These are phyloP conservation scores for Drosophila albomicans DNA, from an alignment of 1,140 invertebrate species.

Conservation along the genomic window DNA sequence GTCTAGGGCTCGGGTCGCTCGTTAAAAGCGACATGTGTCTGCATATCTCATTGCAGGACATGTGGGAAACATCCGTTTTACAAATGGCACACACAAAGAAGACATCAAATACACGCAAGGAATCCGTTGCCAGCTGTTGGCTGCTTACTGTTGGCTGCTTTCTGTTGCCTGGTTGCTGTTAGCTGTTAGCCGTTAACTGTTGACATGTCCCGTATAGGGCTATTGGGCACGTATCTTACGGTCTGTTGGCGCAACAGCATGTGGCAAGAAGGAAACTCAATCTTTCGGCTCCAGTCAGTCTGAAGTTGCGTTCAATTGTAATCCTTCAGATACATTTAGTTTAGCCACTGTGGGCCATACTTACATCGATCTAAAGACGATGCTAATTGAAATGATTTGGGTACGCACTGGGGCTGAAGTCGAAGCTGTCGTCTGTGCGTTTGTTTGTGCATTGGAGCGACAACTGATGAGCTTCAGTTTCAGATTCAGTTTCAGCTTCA, in stretches of 20 bases:
- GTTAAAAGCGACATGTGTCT: slow-evolving; percentile 64
- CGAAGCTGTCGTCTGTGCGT: slow-evolving; percentile 21
- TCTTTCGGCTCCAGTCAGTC: slow-evolving; percentile 22
- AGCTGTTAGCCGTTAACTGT: slow-evolving; percentile 31
- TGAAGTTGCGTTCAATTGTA: slow-evolving; percentile 40
- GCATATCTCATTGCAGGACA: slow-evolving; percentile 60
- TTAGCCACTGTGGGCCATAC: slow-evolving; percentile 16
- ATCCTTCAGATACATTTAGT: slow-evolving; percentile 25
- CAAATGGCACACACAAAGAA: slow-evolving; percentile 63
- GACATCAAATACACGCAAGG: slow-evolving; percentile 33
- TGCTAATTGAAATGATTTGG: slow-evolving; percentile 55
- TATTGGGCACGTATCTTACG: slow-evolving; percentile 61
- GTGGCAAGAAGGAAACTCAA: slow-evolving; percentile 23
- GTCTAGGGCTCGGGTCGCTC: slow-evolving; percentile 23
- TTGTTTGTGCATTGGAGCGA: slow-evolving; percentile 11
- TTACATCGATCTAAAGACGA: slow-evolving; percentile 25
- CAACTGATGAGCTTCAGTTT: slow-evolving; percentile 25
- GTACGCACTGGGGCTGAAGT: slow-evolving; percentile 12
- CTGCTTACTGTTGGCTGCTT: background rate
- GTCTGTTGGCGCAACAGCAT: slow-evolving; percentile 64
- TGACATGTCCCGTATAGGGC: slow-evolving; percentile 33
- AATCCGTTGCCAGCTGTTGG: slow-evolving; percentile 38
- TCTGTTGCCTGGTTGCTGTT: background rate
- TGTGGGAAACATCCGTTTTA: slow-evolving; percentile 71
- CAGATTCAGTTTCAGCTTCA: slow-evolving; percentile 4